phyloP scores from a whole-genome alignment of 2,113 vertebrate genomes.

The Cnemophilus loriae region DNA sequence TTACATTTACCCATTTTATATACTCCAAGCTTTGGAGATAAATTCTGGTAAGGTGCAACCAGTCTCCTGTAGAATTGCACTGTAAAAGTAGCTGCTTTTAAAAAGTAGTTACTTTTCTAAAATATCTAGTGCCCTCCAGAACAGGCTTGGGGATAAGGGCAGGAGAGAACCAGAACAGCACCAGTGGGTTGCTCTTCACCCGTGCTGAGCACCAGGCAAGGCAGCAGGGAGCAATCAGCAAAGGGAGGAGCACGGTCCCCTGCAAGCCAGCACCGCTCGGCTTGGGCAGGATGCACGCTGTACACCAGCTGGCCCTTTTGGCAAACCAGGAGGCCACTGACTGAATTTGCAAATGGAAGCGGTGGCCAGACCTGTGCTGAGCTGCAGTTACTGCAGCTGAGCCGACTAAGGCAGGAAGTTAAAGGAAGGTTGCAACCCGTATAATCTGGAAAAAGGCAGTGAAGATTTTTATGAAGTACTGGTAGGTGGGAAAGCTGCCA shows the following conservation, averaged over 20 bases:
- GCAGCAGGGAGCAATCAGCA: neutral
- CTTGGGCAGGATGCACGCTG: neutral
- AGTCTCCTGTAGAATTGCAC: neutral
- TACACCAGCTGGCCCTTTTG: neutral
- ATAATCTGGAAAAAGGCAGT: neutral
- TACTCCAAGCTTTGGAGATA: neutral
- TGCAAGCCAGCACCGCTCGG: neutral
- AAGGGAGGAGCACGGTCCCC: neutral
- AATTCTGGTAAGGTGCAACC: neutral
- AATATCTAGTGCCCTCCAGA: neutral
- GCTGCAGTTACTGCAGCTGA: neutral
- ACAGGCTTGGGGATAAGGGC: neutral
- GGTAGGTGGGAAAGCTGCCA: neutral
- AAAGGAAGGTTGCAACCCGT: neutral
- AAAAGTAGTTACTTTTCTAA: neutral
- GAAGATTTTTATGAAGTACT: neutral
- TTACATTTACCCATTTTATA: neutral
- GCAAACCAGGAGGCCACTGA: neutral
- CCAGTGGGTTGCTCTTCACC: neutral
- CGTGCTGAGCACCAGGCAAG: neutral
- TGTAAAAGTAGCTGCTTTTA: neutral
- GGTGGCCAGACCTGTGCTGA: neutral
- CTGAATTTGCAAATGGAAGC: neutral
- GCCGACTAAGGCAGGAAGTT: neutral
- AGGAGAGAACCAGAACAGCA: neutral